Conservation (phyloP, 2,888 invertebrate genomes). For the Miltochrista miniata region DNA sequence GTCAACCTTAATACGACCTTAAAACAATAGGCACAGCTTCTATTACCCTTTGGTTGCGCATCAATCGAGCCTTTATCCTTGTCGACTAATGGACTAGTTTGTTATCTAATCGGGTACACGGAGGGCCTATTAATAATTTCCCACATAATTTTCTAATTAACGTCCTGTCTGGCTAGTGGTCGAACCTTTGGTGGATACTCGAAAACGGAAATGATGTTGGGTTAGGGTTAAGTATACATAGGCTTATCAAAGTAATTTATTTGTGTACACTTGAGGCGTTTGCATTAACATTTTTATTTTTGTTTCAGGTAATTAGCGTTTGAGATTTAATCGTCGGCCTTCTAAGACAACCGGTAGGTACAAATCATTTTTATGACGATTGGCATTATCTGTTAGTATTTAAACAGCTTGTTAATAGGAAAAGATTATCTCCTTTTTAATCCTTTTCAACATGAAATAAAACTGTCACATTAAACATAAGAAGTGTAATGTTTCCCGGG, state of each 20-base stretch:
- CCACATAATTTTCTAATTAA: conserved; percentile 81
- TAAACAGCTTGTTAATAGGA: too few relatives aligned
- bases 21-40: conserved; percentile 51
- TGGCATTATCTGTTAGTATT: not conserved
- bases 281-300: conserved; percentile 54
- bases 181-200: conserved; percentile 58
- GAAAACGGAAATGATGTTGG: conserved; percentile 68
- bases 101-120: conserved; percentile 81
- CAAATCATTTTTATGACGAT: too few relatives aligned
- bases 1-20: conserved; percentile 55
- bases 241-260: conserved; percentile 46
- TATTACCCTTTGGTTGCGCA: conserved; percentile 41
- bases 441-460: conserved; percentile 50
- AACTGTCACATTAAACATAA: conserved; percentile 51
- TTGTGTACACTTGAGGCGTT: conserved; percentile 41
- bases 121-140: conserved; percentile 81
- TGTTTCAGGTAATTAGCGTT: conserved; percentile 72
- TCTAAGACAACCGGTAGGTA: too few relatives aligned
- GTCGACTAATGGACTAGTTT: conserved; percentile 80
- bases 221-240: conserved; percentile 50
- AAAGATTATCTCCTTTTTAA: conserved; percentile 25
- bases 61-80: conserved; percentile 57
- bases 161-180: conserved; percentile 66
- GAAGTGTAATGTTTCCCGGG: conserved; percentile 42
- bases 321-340: conserved; percentile 26